Evolutionary conservation across 2,113 vertebrate species (phyloP).

Genomic region (Muscicapa adusta): DNA sequence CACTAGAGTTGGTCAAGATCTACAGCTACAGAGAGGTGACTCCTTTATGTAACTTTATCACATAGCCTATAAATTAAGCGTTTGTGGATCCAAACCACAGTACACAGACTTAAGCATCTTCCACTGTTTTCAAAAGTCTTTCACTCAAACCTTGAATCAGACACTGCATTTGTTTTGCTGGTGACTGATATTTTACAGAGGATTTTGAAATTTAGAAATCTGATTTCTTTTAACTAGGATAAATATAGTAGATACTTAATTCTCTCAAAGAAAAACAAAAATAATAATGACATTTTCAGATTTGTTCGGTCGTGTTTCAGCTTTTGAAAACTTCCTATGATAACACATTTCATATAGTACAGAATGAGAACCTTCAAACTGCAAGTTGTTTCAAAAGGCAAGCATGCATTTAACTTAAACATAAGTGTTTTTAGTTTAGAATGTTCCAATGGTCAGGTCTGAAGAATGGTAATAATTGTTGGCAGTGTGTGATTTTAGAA

Average conservation of each 20-base stretch:
- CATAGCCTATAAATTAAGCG: neutral
- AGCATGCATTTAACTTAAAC: neutral
- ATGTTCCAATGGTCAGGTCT: neutral
- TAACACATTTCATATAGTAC: neutral
- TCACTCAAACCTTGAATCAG: neutral
- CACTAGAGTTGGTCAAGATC: neutral
- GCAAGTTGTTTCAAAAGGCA: neutral
- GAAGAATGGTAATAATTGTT: neutral
- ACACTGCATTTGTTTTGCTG: neutral
- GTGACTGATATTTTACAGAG: neutral
- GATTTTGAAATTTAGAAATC: neutral
- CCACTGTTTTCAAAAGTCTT: neutral
- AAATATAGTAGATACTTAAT: neutral
- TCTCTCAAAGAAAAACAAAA: neutral
- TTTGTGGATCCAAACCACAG: neutral
- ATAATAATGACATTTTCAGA: neutral
- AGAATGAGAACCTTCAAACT: neutral
- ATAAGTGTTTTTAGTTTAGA: neutral
- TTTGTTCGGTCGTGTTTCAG: neutral
- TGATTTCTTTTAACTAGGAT: neutral
- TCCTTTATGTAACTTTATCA: neutral
- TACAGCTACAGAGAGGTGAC: neutral
- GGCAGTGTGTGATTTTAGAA: neutral
- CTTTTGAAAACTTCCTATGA: neutral
- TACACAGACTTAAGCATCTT: neutral